Evolutionary conservation across 2,113 vertebrate genomes (phyloP).

Genomic region (Myiopsitta monachus): DNA sequence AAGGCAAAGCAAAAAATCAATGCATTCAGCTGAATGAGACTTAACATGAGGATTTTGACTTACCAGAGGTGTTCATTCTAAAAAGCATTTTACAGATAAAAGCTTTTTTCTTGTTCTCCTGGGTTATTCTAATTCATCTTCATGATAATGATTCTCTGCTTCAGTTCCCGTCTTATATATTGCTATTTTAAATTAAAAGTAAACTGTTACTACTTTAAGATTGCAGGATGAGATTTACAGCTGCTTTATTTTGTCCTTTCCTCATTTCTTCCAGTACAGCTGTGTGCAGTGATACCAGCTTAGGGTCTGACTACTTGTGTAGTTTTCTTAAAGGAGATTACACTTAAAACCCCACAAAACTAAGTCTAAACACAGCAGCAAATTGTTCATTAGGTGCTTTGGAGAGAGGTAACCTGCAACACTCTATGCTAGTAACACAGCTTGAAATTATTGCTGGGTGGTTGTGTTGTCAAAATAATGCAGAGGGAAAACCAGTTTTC

Average conservation of each 20-base stretch:
- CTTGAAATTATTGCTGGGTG: background rate
- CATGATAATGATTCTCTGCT: background rate
- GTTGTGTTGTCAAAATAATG: background rate
- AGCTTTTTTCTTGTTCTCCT: background rate
- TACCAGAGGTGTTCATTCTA: background rate
- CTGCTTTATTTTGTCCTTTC: background rate
- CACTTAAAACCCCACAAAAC: background rate
- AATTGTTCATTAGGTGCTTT: background rate
- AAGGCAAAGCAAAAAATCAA: conserved; percentile 23
- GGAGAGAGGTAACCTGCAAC: background rate
- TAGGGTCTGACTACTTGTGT: background rate
- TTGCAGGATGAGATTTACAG: background rate
- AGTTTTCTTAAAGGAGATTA: background rate
- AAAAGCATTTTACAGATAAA: background rate
- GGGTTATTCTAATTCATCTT: background rate
- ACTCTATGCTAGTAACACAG: background rate
- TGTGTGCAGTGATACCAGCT: background rate
- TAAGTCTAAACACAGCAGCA: background rate
- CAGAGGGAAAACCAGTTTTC: background rate
- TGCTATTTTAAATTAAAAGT: background rate
- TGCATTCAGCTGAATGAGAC: background rate
- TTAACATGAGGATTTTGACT: conserved; percentile 2
- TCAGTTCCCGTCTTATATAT: background rate
- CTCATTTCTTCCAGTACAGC: background rate
- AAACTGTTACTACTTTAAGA: background rate